Evolutionary conservation across 1,140 invertebrate genomes (phyloP).

Genomic region (Hylyphantes graminicola): DNA sequence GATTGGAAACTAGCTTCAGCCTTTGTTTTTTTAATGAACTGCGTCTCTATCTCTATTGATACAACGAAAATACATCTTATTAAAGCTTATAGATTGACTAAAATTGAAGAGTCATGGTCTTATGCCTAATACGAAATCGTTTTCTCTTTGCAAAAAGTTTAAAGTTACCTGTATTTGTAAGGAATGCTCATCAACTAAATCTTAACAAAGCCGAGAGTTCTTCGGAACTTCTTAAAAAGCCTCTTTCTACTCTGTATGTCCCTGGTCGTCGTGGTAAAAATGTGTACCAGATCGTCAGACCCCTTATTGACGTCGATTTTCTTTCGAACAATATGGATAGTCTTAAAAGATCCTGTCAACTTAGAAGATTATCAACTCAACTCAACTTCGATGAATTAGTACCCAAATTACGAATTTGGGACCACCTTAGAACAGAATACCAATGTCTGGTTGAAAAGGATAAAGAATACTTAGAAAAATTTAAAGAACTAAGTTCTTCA

Average conservation of each 20-base stretch:
- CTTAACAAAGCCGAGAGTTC: too few species aligned
- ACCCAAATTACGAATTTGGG: background rate
- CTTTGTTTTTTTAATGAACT: too few species aligned
- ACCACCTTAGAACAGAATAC: background rate
- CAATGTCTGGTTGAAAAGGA: background rate
- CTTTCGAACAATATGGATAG: background rate
- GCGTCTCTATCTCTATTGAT: too few species aligned
- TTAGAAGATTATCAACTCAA: background rate
- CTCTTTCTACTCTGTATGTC: constrained; percentile 25
- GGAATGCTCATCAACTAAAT: too few species aligned
- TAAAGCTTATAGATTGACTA: too few species aligned
- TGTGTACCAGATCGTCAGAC: constrained; percentile 47
- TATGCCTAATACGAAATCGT: too few species aligned
- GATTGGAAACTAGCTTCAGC: too few species aligned
- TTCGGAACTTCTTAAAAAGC: too few species aligned
- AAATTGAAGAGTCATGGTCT: too few species aligned
- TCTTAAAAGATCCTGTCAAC: background rate
- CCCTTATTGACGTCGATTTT: constrained; percentile 19
- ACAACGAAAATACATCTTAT: too few species aligned
- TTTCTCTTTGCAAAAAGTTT: too few species aligned
- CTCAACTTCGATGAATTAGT: constrained; percentile 5
- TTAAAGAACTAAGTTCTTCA: background rate
- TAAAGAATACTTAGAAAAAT: background rate
- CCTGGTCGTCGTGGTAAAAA: constrained; percentile 22
- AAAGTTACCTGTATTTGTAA: too few species aligned